Base-by-base conservation (phyloP, 2,797 vertebrate species). In the Gallirallus australis region DNA sequence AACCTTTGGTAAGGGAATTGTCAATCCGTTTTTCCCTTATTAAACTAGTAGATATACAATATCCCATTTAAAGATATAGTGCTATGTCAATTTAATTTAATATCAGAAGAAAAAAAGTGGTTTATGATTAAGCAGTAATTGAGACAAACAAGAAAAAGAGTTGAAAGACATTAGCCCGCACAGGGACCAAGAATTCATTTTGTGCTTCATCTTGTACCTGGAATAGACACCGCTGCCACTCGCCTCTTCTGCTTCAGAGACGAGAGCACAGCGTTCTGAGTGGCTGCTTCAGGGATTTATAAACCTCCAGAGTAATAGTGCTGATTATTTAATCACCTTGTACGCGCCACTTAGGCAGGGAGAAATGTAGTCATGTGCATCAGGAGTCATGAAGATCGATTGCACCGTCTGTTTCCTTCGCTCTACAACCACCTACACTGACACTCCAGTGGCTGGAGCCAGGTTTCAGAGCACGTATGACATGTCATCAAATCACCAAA, bases 311-410 rank as follows among this genome's bases (percentile, higher is more conserved):
- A 80, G 96, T 91, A 97, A 97, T 82, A 87, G 89, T 53, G 31
- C 82, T 97, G 97, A 97, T 97, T 98, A 97, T 96, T 98, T 97
- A 98, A 98, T 98, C 96, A 97, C 94, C 94, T 97, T 84, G 91
- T 90, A 94, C 39, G 81, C 30, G 78, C 94, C 94, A 94, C 96
- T 97, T 96, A 96, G 95, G 82, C 96, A 97, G 95, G 90, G 81
- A 90, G 84, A 95, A 90, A 96, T 40, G 95, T 92, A 98, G 90
- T 96, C 95, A 85, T 96, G 96, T 97, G 96, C 95, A 98, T 96
- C 97, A 94, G 88, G 89, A 97, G 96, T 93, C 97, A 94, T 60
- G 73, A 94, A 98, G 96, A 98, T 97, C 96, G 92, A 98, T 97
- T 47, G 89, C 93, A 69, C 92, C 59, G 94, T 97, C 96, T 98